A percentile compares a stretch with the other conserved stretches of the same genome.
Evolutionary conservation across 1,140 invertebrate species (phyloP).

Genomic region (Ips nitidus): DNA sequence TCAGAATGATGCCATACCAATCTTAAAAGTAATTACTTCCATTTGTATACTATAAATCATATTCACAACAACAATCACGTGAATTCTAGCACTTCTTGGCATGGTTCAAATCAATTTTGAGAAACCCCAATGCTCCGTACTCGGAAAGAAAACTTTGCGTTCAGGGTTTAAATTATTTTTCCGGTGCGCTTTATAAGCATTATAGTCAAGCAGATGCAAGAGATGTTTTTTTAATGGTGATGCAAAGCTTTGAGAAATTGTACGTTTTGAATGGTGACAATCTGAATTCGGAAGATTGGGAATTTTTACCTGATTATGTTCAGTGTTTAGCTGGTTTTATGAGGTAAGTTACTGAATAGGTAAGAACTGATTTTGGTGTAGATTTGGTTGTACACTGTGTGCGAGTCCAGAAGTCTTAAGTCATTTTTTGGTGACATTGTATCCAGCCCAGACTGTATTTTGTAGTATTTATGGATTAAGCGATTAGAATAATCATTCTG

Average conservation of each 20-base stretch:
- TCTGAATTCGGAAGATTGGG: conserved; percentile 36
- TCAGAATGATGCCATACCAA: conserved; percentile 14
- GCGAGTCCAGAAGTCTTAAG: too few relatives aligned
- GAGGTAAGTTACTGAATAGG: conserved; percentile 15
- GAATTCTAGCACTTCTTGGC: conserved; percentile 37
- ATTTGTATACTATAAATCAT: neutral
- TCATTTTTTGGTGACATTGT: too few relatives aligned
- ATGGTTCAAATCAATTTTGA: conserved; percentile 42
- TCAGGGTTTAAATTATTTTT: conserved; percentile 49
- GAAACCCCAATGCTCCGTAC: conserved; percentile 24
- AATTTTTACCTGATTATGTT: conserved; percentile 48
- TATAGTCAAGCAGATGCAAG: conserved; percentile 39
- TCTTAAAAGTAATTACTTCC: conserved; percentile 44
- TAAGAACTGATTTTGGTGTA: neutral
- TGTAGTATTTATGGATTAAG: too few relatives aligned
- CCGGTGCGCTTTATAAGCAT: conserved; percentile 39
- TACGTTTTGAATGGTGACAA: conserved; percentile 44
- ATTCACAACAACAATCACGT: neutral
- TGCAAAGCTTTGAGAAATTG: conserved; percentile 48
- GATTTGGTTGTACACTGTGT: too few relatives aligned
- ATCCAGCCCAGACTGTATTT: too few relatives aligned
- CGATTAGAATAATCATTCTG: too few relatives aligned
- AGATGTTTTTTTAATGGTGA: conserved; percentile 45
- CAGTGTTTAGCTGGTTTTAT: conserved; percentile 43
- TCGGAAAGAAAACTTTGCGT: conserved; percentile 48